These are phyloP conservation scores for Trichechus manatus DNA, from an alignment of 2,113 vertebrate genomes.

Conservation along the genomic window DNA sequence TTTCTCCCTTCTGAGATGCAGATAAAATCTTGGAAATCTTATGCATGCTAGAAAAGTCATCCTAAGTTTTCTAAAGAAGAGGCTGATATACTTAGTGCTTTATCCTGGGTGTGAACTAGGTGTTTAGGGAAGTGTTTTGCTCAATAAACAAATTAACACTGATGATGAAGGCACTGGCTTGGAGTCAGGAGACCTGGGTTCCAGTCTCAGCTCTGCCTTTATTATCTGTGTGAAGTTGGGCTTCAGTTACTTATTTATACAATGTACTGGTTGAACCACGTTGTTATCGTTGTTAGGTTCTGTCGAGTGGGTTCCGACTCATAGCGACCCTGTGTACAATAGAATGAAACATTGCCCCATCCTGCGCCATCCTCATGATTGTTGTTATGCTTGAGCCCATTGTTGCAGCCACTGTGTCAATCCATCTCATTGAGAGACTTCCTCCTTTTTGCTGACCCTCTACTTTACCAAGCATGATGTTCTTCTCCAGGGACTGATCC, in stretches of 20 bases:
- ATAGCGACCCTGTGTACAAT: too few relatives aligned
- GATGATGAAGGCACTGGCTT: neutral
- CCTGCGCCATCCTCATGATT: too few relatives aligned
- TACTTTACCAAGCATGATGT: too few relatives aligned
- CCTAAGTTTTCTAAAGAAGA: neutral
- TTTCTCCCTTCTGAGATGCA: neutral
- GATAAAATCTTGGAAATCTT: neutral
- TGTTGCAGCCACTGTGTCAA: too few relatives aligned
- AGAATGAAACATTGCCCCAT: too few relatives aligned
- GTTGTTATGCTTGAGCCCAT: too few relatives aligned
- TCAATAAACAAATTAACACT: neutral
- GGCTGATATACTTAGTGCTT: neutral
- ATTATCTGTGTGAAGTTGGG: rapidly evolving
- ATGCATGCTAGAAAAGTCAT: neutral
- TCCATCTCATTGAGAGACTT: too few relatives aligned
- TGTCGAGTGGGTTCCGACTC: too few relatives aligned
- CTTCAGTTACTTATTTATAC: neutral
- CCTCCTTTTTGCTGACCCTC: too few relatives aligned
- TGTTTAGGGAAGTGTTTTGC: neutral
- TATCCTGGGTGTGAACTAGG: neutral
- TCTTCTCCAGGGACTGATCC: too few relatives aligned
- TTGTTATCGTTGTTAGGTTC: too few relatives aligned
- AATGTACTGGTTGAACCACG: neutral
- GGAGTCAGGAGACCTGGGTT: neutral
- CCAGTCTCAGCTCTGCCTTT: neutral